phyloP scores from a whole-genome alignment of 1,140 invertebrate species.

The Macrocentrus cingulum region DNA sequence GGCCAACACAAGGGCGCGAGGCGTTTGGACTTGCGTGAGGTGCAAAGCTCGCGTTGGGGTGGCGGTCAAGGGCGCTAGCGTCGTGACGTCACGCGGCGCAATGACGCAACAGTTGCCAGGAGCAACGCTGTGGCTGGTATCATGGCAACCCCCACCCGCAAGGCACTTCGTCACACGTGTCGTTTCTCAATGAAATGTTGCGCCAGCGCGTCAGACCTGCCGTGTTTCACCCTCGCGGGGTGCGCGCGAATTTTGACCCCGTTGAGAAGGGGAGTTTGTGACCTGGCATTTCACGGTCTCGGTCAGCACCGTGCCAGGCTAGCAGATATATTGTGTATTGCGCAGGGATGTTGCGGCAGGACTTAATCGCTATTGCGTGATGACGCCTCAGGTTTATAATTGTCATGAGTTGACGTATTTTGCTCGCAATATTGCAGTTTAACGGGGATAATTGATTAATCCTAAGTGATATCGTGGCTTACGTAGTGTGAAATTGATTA shows the following conservation, averaged over 20 bases:
- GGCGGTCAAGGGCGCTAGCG: conserved; percentile 32
- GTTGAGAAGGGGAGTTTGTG: conserved; percentile 4
- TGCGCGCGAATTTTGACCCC: neutral
- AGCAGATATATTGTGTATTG: too few species aligned
- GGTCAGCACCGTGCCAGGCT: too few species aligned
- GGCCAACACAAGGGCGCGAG: neutral
- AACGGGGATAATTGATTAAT: too few species aligned
- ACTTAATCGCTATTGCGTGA: too few species aligned
- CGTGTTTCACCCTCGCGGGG: neutral
- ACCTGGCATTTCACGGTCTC: conserved; percentile 18
- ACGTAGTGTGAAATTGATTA: too few species aligned
- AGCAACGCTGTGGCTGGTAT: conserved; percentile 26
- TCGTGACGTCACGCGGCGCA: conserved; percentile 33
- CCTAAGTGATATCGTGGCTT: too few species aligned
- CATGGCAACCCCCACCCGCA: conserved; percentile 26
- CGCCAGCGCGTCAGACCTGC: neutral
- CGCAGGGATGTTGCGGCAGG: neutral
- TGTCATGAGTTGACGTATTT: too few species aligned
- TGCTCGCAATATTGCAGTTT: too few species aligned
- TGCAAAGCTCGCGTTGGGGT: neutral
- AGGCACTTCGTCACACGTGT: conserved; percentile 27
- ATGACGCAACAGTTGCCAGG: conserved; percentile 32
- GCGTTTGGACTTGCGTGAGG: conserved; percentile 2
- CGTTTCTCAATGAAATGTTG: conserved; percentile 31
- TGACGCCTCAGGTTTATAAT: too few species aligned